Evolutionary conservation across 1,140 invertebrate genomes (phyloP), one percentile per base, ranked within the genome.

Genomic region (Saccostrea cuccullata): DNA sequence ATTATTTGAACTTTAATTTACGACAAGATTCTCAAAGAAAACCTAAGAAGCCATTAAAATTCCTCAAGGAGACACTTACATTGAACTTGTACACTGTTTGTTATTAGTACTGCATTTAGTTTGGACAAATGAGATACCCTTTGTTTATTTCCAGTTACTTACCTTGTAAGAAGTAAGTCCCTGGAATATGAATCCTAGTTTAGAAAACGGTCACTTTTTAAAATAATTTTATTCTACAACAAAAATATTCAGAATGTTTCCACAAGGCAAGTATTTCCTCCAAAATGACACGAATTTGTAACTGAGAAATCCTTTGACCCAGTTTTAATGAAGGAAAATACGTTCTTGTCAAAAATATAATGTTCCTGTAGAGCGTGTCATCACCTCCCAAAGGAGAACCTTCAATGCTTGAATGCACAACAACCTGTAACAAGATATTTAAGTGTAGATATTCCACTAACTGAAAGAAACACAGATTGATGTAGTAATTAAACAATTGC

Each of bases 1-100:
- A 36, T 30, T 26, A 26, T 77, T 77, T 77, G 70, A 77, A 77
- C 70, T 77, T 77, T 77, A 77, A 77, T 30, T 77, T 77, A 36
- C 12, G 30, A 36, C 30, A 30, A 77, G 26, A 77, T 26, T 36
- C 70, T 77, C 26, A 77, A 77, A 77, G 26, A 15, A 77, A 13
- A 15, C 26, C 70, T 30, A 36, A 30, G 15, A 15, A 30, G 11
- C 8, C 13, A 23, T 77, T 36, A 17, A 30, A 77, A 30, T 77
- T 77, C 70, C 26, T 77, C 26, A 30, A 26, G 23, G 0, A 30
- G 12, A 26, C 9, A 36, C 67, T 13, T 77, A 30, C 70, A 77
- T 30, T 77, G 15, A 77, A 15, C 26, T 73, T 73, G 23, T 30
- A 4, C 58, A 20, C 15, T n/a, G 0, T 64, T 20, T 64, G 47